Evolutionary conservation across 1,140 invertebrate genomes (phyloP).

Genomic region (Drosophila mojavensis): DNA sequence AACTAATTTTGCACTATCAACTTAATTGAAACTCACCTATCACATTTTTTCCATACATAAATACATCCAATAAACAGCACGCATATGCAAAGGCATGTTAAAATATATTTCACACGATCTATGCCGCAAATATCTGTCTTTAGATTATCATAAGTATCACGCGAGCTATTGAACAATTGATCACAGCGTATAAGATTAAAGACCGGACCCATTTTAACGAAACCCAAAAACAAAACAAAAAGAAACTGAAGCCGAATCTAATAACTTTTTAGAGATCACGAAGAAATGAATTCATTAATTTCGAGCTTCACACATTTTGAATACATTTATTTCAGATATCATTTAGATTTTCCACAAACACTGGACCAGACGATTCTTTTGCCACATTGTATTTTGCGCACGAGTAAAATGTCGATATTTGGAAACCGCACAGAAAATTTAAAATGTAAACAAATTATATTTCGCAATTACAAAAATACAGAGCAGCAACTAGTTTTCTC

Average conservation of each 20-base stretch:
- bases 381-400: slow-evolving; percentile 34
- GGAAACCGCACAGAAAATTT: slow-evolving; percentile 48
- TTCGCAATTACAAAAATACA: slow-evolving; percentile 65
- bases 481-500: slow-evolving; percentile 12
- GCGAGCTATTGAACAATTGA: slow-evolving; percentile 47
- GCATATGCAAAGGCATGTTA: slow-evolving; percentile 51
- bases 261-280: slow-evolving; percentile 26
- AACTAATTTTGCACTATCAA: no score
- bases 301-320: background rate
- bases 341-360: background rate
- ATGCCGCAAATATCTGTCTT: slow-evolving; percentile 69
- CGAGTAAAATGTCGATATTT: slow-evolving; percentile 31
- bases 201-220: slow-evolving; percentile 47
- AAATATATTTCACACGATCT: slow-evolving; percentile 52
- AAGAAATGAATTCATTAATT: slow-evolving; percentile 27
- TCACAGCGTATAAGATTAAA: slow-evolving; percentile 67
- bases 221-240: no score
- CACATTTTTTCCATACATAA: slow-evolving; percentile 57
- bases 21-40: slow-evolving; percentile 48
- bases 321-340: slow-evolving; percentile 4
- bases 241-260: no score
- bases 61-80: slow-evolving; percentile 43
- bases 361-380: background rate
- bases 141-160: slow-evolving; percentile 58
- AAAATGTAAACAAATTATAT: slow-evolving; percentile 78